A percentile compares a stretch with the other conserved stretches of the same genome.
These are phyloP conservation scores for Poliocrania exsul DNA, from an alignment of 2,797 vertebrate species.

Conservation along the genomic window DNA sequence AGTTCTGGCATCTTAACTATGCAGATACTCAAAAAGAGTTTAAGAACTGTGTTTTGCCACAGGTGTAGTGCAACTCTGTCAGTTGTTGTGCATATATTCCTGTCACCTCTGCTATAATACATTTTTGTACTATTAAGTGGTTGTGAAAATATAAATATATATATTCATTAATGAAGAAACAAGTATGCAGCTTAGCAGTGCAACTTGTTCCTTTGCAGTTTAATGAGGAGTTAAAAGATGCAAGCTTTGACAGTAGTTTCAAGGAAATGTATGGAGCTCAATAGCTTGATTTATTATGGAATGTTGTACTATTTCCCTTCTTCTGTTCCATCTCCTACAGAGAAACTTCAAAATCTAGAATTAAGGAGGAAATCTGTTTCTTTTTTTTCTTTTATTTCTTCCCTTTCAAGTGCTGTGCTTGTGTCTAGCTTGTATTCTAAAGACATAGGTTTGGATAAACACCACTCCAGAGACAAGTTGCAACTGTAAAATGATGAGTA, in stretches of 20 bases:
- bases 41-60: neutral
- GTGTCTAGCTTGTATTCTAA: neutral
- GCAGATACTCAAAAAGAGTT: neutral
- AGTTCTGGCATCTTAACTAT: neutral
- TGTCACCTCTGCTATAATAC: neutral
- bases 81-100: neutral
- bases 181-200: neutral
- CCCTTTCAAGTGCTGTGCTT: neutral
- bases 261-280: neutral
- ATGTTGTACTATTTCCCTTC: neutral
- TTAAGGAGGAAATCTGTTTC: neutral
- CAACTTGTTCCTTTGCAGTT: neutral
- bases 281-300: constrained; percentile 27
- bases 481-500: neutral
- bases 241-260: neutral
- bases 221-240: constrained; percentile 9
- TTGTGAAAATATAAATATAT: neutral
- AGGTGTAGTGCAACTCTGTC: neutral
- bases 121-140: neutral
- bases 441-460: neutral
- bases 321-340: neutral
- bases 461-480: neutral
- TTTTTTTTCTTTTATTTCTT: fast-evolving
- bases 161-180: neutral
- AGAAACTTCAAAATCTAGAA: neutral